Base-by-base conservation (phyloP, 2,113 vertebrate genomes). In the Gadus chalcogrammus region DNA sequence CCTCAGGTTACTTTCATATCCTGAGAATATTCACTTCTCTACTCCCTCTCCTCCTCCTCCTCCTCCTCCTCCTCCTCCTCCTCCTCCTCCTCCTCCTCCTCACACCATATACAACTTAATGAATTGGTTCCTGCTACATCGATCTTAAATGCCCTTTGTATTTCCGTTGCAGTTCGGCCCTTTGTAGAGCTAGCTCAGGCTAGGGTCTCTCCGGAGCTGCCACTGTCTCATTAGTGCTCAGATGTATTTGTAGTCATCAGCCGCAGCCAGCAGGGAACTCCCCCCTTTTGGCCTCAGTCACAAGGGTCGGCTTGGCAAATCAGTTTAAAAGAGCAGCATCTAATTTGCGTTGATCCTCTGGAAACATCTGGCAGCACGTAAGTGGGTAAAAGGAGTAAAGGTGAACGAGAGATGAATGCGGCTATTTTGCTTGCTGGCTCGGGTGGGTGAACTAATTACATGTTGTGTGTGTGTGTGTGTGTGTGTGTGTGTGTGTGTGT, bases 261-360 rank as follows among this genome's bases (percentile, higher is more conserved):
- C 24, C 24, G 24, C 31, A 35, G 31, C 31, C 31, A 35, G 75
- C 83, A 79, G 83, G 71, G 81, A 64, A 69, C 68, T 71, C 83
- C 79, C 83, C 62, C 74, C 79, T 85, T 87, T 87, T 84, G 87
- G 86, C 70, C 73, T 65, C 71, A 70, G 76, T 83, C 66, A 63
- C 35, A 75, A 71, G 77, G 76, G 82, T 70, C 77, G 79, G 64
- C 78, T 77, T 61, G 79, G 4, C 72, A 88, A 89, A 90, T 89
- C 67, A 89, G 84, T 87, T 89, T 84, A 88, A 68, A 76, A 68
- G 74, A 79, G 69, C 56, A 0, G 79, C 87, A 90, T 89, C 81
- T 70, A 83, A 89, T 90, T 84, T 85, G 71, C 83, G 77, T 75
- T 80, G 80, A 76, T 76, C 72, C 82, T 87, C 85, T 84, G 73